Percentiles rank a stretch among this genome's conserved stretches.
These are phyloP conservation scores for Chelonus formosanus DNA, from an alignment of 2,888 invertebrate genomes.

Conservation along the genomic window DNA sequence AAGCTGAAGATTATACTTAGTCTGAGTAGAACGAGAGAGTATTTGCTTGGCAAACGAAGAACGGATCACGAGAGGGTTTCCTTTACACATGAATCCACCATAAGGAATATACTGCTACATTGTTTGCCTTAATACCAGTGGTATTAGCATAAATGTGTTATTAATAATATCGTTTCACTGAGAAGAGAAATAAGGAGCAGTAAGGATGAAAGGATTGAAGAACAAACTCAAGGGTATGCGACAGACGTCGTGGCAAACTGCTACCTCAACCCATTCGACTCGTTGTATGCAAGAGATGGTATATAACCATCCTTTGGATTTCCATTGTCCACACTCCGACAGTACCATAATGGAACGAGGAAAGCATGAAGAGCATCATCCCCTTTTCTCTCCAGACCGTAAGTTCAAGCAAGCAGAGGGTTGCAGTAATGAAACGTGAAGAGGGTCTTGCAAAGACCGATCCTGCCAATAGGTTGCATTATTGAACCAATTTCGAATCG, in stretches of 20 bases:
- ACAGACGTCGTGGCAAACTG: constrained; percentile 38
- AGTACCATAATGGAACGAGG: constrained; percentile 23
- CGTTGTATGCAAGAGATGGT: constrained; percentile 48
- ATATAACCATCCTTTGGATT: constrained; percentile 39
- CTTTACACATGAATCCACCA: not conserved
- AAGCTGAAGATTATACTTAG: constrained; percentile 15
- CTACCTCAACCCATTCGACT: constrained; percentile 41
- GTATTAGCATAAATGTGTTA: constrained; percentile 44
- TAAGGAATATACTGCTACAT: constrained; percentile 18
- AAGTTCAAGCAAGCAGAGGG: constrained; percentile 6
- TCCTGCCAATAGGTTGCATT: constrained; percentile 35
- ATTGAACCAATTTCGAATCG: constrained; percentile 30
- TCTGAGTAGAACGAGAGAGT: constrained; percentile 2
- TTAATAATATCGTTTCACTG: constrained; percentile 48
- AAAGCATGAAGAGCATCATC: constrained; percentile 20
- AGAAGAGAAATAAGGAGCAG: constrained; percentile 1
- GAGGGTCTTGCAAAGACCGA: constrained; percentile 33
- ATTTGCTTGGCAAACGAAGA: constrained; percentile 28
- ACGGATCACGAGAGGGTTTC: constrained; percentile 16
- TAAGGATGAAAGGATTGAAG: not conserved
- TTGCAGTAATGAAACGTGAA: constrained; percentile 34
- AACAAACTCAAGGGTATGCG: constrained; percentile 18
- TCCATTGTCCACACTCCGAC: constrained; percentile 32
- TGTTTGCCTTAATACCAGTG: constrained; percentile 22
- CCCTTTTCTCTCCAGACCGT: constrained; percentile 4